phyloP scores from a whole-genome alignment of 2,888 invertebrate genomes.

The Melanchra persicariae region DNA sequence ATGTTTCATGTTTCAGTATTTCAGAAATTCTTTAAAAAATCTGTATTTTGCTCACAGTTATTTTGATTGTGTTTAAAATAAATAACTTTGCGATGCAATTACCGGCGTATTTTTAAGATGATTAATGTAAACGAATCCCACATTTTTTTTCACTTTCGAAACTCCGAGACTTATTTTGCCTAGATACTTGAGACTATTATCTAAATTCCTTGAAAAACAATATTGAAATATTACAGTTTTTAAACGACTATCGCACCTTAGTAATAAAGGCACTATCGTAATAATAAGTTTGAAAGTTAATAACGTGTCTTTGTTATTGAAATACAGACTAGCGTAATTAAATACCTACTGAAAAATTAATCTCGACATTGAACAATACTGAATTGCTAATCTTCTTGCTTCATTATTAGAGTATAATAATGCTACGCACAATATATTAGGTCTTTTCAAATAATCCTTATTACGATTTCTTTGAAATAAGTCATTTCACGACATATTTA shows the following conservation, averaged over 20 bases:
- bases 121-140: no score
- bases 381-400: background rate
- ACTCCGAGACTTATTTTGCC: background rate
- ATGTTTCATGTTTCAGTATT: background rate
- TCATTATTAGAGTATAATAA: background rate
- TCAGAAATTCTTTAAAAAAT: no score
- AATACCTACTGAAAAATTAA: background rate
- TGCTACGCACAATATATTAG: background rate
- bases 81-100: no score
- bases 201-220: slow-evolving; percentile 7
- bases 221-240: slow-evolving; percentile 24
- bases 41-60: no score
- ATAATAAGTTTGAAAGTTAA: background rate
- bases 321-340: background rate
- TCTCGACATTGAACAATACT: background rate
- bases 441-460: background rate
- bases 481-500: background rate
- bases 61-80: no score
- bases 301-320: background rate
- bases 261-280: slow-evolving; percentile 9
- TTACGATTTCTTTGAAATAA: background rate
- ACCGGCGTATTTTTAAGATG: no score
- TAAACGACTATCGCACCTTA: background rate
- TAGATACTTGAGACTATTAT: slow-evolving; percentile 21
- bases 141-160: no score